These are phyloP conservation scores for Desmodus rotundus DNA, from an alignment of 2,113 vertebrate species.

Conservation along the genomic window DNA sequence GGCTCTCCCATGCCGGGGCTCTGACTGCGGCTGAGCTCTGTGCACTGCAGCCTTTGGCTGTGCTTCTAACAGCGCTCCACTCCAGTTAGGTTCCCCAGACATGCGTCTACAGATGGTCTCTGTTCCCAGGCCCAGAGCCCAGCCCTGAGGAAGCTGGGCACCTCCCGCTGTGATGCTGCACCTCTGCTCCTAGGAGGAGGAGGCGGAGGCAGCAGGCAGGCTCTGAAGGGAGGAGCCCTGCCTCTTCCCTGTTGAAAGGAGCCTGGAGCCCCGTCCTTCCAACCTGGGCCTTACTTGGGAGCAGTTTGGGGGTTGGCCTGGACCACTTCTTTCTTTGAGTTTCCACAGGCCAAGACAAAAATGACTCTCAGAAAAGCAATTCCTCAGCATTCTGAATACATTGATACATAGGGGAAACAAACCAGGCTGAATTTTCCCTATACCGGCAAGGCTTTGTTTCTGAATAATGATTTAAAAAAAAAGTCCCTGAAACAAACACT, in stretches of 20 bases:
- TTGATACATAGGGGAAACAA: not conserved
- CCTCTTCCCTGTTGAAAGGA: not conserved
- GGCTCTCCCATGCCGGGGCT: not conserved
- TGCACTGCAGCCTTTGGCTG: not conserved
- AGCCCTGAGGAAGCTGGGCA: not conserved
- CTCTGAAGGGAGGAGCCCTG: not conserved
- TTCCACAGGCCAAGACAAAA: not conserved
- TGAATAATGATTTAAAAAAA: conserved; percentile 44
- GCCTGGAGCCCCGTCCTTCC: not conserved
- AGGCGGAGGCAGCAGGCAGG: not conserved
- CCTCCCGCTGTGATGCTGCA: accelerated
- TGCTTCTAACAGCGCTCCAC: not conserved
- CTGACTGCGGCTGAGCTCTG: not conserved
- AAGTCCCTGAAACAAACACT: conserved; percentile 58
- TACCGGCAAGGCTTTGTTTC: conserved; percentile 42
- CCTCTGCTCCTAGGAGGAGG: not conserved
- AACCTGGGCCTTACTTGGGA: not conserved
- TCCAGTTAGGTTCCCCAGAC: not conserved
- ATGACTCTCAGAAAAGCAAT: not conserved
- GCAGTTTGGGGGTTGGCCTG: not conserved
- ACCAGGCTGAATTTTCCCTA: conserved; percentile 32
- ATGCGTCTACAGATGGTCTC: not conserved
- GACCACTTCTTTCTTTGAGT: not conserved
- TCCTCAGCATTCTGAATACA: not conserved
- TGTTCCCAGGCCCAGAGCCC: not conserved